Evolutionary conservation across 2,888 invertebrate species (phyloP).

Genomic region (Venustoraphidia nigricollis): DNA sequence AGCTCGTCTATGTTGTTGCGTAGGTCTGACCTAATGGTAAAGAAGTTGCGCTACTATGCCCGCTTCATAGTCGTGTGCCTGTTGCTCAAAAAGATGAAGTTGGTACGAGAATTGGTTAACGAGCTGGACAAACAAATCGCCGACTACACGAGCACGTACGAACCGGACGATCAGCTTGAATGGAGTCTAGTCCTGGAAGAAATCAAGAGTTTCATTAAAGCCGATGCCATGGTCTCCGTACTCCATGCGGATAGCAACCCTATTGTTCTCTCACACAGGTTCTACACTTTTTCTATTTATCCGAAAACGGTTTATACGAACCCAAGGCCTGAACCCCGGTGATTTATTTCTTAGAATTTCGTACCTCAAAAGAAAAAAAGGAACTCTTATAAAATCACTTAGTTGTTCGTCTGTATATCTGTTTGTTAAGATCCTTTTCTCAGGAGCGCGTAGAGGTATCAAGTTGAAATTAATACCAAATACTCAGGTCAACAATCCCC

Average conservation of each 20-base stretch:
- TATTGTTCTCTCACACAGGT: slow-evolving; percentile 79
- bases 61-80: slow-evolving; percentile 93
- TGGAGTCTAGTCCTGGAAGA: slow-evolving; percentile 91
- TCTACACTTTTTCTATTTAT: slow-evolving; percentile 5
- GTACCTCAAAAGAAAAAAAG: too few relatives aligned
- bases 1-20: slow-evolving; percentile 11
- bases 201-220: slow-evolving; percentile 86
- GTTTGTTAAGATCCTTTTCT: too few relatives aligned
- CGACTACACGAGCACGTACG: slow-evolving; percentile 89
- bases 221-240: slow-evolving; percentile 79
- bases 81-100: slow-evolving; percentile 80
- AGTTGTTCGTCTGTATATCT: too few relatives aligned
- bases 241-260: slow-evolving; percentile 76
- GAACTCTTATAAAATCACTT: too few relatives aligned
- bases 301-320: too few relatives aligned
- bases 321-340: too few relatives aligned
- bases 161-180: slow-evolving; percentile 93
- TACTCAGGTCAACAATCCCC: too few relatives aligned
- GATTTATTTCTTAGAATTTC: too few relatives aligned
- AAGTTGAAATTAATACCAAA: too few relatives aligned
- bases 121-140: slow-evolving; percentile 89
- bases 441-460: too few relatives aligned
- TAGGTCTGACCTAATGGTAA: slow-evolving; percentile 85
- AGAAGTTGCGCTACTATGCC: slow-evolving; percentile 88
- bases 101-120: slow-evolving; percentile 79